These are phyloP conservation scores for Drosophila biarmipes DNA, from an alignment of 1,140 invertebrate species.

Conservation along the genomic window DNA sequence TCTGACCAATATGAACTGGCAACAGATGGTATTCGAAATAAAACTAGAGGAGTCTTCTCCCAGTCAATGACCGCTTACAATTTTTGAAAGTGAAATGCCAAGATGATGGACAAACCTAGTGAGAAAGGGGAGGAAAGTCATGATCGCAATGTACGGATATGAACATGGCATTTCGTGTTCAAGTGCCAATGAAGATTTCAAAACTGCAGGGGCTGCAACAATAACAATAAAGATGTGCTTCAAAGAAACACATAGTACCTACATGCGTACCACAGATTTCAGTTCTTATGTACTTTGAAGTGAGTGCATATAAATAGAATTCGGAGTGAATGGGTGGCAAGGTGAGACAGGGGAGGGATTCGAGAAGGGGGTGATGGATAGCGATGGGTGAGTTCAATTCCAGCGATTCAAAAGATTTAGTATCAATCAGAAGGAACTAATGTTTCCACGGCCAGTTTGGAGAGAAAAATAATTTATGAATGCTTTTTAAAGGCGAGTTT, in stretches of 20 bases:
- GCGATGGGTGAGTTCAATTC: slow-evolving; percentile 7
- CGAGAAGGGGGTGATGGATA: background rate
- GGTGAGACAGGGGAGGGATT: background rate
- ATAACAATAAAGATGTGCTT: slow-evolving; percentile 32
- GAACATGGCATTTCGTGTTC: slow-evolving; percentile 24
- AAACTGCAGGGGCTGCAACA: slow-evolving; percentile 18
- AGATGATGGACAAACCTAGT: slow-evolving; percentile 3
- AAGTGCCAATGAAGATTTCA: slow-evolving; percentile 62
- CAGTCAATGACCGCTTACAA: slow-evolving; percentile 20
- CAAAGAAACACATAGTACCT: background rate
- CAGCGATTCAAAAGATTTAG: background rate
- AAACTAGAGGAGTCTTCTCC: background rate
- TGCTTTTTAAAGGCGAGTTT: background rate
- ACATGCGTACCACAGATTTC: background rate
- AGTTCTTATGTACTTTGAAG: slow-evolving; percentile 5
- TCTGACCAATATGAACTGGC: slow-evolving; percentile 13
- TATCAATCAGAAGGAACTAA: background rate
- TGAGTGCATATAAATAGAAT: slow-evolving; percentile 33
- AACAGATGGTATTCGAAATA: slow-evolving; percentile 14
- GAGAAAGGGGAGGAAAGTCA: background rate
- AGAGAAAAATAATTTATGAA: background rate
- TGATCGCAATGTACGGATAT: slow-evolving; percentile 11
- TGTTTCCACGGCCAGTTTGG: background rate
- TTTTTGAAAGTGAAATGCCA: slow-evolving; percentile 6
- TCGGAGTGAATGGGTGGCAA: background rate